Percentiles rank a stretch among this genome's conserved stretches.
These are phyloP conservation scores for Aphaenogaster rudis DNA, from an alignment of 1,140 invertebrate species.

Conservation along the genomic window DNA sequence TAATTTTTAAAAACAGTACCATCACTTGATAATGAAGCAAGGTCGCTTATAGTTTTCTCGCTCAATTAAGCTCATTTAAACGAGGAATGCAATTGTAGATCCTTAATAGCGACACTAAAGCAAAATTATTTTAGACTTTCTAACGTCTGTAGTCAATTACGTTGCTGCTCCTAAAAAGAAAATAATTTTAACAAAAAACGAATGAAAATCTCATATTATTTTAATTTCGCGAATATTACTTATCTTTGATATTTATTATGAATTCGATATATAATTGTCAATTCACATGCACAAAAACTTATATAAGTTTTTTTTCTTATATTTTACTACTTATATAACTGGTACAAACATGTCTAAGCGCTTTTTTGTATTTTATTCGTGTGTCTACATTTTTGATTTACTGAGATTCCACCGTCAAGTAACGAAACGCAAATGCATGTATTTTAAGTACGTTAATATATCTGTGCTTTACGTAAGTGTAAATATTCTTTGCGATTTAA, in stretches of 20 bases:
- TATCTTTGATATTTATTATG: neutral
- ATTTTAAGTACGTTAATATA: slow-evolving; percentile 1
- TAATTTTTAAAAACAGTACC: neutral
- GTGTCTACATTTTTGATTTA: neutral
- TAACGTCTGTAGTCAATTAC: neutral
- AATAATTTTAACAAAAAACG: slow-evolving; percentile 8
- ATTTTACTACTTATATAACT: neutral
- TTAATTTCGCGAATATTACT: slow-evolving; percentile 25
- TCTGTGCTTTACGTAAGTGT: neutral
- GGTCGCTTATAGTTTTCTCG: neutral
- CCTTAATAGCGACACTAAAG: slow-evolving; percentile 27
- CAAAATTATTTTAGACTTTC: slow-evolving; percentile 34
- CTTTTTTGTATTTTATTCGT: neutral
- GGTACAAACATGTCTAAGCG: neutral
- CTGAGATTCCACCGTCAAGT: neutral
- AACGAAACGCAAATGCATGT: slow-evolving; percentile 1
- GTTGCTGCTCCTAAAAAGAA: neutral
- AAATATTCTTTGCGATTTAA: slow-evolving; percentile 6
- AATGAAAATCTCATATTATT: neutral
- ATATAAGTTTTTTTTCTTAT: neutral
- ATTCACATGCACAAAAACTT: neutral
- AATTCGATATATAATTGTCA: neutral
- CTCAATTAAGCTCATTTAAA: slow-evolving; percentile 36
- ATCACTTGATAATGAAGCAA: slow-evolving; percentile 31
- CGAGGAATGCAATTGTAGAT: slow-evolving; percentile 25